Percentiles rank a stretch among this genome's conserved stretches.
phyloP scores from a whole-genome alignment of 92 coral and sea anemone species.

The Zoanthus solanderi region DNA sequence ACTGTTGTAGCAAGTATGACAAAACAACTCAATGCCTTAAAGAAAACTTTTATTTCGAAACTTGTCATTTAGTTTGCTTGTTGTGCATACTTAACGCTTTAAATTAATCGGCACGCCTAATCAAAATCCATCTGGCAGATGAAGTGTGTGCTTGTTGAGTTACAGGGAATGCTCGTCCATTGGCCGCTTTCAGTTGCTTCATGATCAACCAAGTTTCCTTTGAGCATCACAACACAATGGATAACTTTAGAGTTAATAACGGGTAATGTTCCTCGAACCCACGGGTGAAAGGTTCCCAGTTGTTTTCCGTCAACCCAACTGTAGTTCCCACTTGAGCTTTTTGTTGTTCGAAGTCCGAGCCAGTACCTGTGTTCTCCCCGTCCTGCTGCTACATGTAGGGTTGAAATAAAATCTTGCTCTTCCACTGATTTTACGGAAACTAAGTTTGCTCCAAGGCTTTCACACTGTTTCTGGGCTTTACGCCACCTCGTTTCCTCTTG shows the following conservation, averaged over 20 bases:
- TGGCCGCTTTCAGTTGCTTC: background rate
- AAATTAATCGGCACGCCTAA: too few species aligned
- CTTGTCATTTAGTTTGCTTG: too few species aligned
- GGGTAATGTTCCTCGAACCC: background rate
- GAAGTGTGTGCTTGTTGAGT: conserved; percentile 5
- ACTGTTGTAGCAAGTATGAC: too few species aligned
- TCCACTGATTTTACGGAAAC: conserved; percentile 15
- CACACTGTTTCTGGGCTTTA: conserved; percentile 2
- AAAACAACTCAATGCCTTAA: too few species aligned
- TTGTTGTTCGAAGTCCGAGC: conserved; percentile 1
- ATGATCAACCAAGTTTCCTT: background rate
- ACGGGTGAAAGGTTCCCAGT: background rate
- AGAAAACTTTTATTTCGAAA: too few species aligned
- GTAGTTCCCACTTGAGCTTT: background rate
- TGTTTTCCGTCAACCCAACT: conserved; percentile 11
- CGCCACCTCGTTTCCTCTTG: background rate
- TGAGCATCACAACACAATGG: conserved; percentile 18
- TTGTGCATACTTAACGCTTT: too few species aligned
- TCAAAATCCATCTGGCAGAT: background rate
- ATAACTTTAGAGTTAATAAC: background rate
- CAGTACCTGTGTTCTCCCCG: conserved; percentile 4
- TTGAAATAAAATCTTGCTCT: conserved; percentile 2
- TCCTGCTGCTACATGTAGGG: background rate
- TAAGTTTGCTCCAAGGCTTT: background rate
- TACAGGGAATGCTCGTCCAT: conserved; percentile 14